These are phyloP conservation scores for Drosophila nikananu DNA, from an alignment of 1,140 invertebrate genomes.

Conservation along the genomic window DNA sequence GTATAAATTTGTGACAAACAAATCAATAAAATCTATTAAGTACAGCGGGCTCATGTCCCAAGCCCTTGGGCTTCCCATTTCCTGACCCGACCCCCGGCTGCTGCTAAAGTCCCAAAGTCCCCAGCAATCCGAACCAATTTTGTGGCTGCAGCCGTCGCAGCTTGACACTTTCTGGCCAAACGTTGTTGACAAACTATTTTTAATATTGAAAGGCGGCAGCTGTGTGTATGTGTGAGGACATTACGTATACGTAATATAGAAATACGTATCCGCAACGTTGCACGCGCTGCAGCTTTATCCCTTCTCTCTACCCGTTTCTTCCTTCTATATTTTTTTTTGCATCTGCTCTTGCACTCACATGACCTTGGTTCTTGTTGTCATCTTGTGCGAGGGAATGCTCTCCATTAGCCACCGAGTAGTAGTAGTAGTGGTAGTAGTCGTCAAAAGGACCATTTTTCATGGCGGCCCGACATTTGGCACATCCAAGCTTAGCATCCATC, in stretches of 20 bases:
- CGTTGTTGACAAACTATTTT: slow-evolving; percentile 78
- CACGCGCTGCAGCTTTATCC: slow-evolving; percentile 50
- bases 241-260: slow-evolving; percentile 57
- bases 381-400: slow-evolving; percentile 48
- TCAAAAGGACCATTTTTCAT: slow-evolving; percentile 36
- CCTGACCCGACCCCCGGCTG: neutral
- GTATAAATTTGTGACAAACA: neutral
- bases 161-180: slow-evolving; percentile 72
- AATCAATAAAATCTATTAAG: slow-evolving; percentile 5
- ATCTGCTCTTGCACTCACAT: slow-evolving; percentile 53
- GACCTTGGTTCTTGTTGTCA: slow-evolving; percentile 59
- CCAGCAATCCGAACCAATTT: slow-evolving; percentile 28
- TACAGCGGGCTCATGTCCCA: neutral
- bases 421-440: neutral
- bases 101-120: neutral
- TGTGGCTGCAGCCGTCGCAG: slow-evolving; percentile 40
- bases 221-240: slow-evolving; percentile 24
- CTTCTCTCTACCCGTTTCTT: slow-evolving; percentile 1
- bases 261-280: slow-evolving; percentile 41
- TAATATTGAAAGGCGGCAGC: slow-evolving; percentile 67
- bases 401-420: slow-evolving; percentile 32
- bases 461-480: slow-evolving; percentile 36
- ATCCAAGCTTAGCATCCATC: slow-evolving; percentile 27
- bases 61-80: neutral
- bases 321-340: neutral